Evolutionary conservation across 2,113 vertebrate species (phyloP).

Genomic region (Leuciscus idus): DNA sequence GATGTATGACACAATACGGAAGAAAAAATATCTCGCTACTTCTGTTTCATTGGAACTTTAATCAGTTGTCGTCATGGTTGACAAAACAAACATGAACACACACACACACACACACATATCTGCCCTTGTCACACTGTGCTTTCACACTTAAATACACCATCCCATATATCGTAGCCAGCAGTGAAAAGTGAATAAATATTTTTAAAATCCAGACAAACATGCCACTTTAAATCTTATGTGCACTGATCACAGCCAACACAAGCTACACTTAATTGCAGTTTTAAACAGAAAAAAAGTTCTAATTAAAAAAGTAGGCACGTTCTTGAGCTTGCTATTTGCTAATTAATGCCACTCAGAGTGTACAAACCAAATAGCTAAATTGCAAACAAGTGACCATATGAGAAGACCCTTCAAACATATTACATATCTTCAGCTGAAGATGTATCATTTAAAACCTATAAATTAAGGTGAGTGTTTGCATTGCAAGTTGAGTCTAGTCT

Average conservation of each 20-base stretch:
- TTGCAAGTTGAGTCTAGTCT: background rate
- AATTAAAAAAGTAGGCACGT: background rate
- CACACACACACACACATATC: background rate
- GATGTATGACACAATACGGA: background rate
- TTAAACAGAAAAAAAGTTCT: background rate
- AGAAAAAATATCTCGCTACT: background rate
- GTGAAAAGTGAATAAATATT: conserved; percentile 4
- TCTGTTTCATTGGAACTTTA: background rate
- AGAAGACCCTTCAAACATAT: background rate
- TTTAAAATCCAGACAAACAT: background rate
- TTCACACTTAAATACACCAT: conserved; percentile 16
- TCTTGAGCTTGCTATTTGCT: background rate
- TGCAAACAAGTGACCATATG: background rate
- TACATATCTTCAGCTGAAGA: background rate
- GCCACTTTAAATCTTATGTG: background rate
- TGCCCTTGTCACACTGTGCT: background rate
- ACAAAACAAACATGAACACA: background rate
- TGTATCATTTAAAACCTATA: background rate
- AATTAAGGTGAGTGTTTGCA: background rate
- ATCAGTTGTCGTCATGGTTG: background rate
- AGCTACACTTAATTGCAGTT: background rate
- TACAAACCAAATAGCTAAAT: background rate
- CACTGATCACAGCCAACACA: background rate
- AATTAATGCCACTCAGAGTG: background rate
- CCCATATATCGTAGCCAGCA: background rate